Percentiles rank a stretch among this genome's conserved stretches.
Evolutionary conservation across 1,140 invertebrate genomes (phyloP).

Genomic region (Rhagoletis zephyria): DNA sequence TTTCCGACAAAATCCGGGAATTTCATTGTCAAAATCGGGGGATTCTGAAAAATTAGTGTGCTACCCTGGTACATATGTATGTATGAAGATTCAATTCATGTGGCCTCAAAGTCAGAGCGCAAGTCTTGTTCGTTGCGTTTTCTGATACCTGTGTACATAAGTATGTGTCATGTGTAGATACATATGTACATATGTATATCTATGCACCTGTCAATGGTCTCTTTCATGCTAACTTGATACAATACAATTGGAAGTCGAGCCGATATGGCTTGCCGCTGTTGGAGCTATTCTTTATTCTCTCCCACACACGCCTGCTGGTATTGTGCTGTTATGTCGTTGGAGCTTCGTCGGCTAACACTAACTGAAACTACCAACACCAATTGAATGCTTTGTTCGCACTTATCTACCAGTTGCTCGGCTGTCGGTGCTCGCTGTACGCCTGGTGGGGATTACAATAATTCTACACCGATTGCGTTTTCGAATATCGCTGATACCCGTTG

Average conservation of each 20-base stretch:
- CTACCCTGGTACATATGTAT: too few species aligned
- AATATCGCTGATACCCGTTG: conserved; percentile 18
- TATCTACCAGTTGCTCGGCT: not conserved
- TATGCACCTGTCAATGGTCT: not conserved
- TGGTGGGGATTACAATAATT: conserved; percentile 55
- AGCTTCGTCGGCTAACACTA: not conserved
- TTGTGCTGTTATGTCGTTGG: not conserved
- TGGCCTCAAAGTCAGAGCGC: too few species aligned
- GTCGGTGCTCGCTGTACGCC: conserved; percentile 15
- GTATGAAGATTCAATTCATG: too few species aligned
- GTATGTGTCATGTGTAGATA: not conserved
- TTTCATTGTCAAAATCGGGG: too few species aligned
- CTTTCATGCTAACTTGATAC: not conserved
- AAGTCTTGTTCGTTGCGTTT: too few species aligned
- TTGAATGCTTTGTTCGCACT: not conserved
- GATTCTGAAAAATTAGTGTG: too few species aligned
- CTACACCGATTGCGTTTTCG: conserved; percentile 52
- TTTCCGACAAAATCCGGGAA: too few species aligned
- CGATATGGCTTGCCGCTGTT: not conserved
- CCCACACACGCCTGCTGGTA: not conserved
- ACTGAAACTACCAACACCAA: conserved; percentile 9
- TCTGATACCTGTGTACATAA: too few species aligned
- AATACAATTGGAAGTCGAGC: too few species aligned
- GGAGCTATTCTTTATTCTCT: not conserved
- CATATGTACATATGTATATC: not conserved